A percentile compares a stretch with the other conserved stretches of the same genome.
Conservation (phyloP, 2,888 invertebrate genomes). For the Coelopa pilipes region DNA sequence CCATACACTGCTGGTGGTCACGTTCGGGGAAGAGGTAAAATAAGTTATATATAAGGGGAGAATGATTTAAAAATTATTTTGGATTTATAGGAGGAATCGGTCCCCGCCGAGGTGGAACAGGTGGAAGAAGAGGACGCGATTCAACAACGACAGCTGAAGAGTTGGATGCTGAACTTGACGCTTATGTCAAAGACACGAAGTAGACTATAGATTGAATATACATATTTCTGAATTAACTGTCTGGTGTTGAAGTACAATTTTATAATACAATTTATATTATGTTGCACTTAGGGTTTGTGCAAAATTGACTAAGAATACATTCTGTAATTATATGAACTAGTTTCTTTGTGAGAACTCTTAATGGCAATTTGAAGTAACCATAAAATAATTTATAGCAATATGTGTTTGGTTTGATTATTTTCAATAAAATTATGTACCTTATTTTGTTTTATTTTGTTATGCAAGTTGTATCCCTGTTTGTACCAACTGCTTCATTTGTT, state of each 20-base stretch:
- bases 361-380: neutral
- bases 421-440: neutral
- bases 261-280: neutral
- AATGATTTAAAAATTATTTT: neutral
- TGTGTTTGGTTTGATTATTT: no score
- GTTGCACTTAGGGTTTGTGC: no score
- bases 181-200: slow-evolving; percentile 32
- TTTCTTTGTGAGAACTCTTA: no score
- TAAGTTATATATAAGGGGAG: neutral
- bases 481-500: no score
- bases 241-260: slow-evolving; percentile 22
- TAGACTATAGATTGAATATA: neutral
- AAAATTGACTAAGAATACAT: no score
- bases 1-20: neutral
- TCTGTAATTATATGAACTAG: no score
- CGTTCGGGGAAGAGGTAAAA: slow-evolving; percentile 24
- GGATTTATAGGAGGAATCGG: neutral
- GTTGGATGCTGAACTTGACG: slow-evolving; percentile 34
- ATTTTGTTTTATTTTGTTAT: no score
- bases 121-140: slow-evolving; percentile 7
- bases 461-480: no score
- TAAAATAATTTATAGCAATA: neutral
- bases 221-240: no score
- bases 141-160: slow-evolving; percentile 28
- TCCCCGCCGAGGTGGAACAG: slow-evolving; percentile 9